Conservation (phyloP, 2,888 invertebrate species). For the Caenorhabditis drosophilae region DNA sequence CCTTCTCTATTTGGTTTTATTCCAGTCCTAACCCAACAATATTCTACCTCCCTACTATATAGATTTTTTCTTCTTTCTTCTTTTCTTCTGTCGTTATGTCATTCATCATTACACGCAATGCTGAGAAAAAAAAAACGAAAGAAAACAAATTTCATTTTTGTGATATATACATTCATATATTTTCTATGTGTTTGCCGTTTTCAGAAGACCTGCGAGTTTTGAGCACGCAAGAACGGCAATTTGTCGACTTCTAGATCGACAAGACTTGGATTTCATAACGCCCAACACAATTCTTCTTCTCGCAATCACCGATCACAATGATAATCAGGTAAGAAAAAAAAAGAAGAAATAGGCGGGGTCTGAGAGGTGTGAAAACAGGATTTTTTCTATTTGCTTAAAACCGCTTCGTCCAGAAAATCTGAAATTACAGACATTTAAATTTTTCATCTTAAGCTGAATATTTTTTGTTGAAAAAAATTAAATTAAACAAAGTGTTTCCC, state of each 20-base stretch:
- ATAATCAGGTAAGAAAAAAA: background rate
- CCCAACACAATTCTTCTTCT: background rate
- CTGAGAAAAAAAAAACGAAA: too few relatives aligned
- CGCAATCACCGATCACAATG: background rate
- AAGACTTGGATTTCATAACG: background rate
- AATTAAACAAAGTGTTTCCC: too few relatives aligned
- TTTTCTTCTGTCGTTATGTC: background rate
- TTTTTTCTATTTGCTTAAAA: too few relatives aligned
- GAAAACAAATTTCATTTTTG: background rate
- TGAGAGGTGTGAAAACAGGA: too few relatives aligned
- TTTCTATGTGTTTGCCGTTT: background rate
- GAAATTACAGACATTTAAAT: too few relatives aligned
- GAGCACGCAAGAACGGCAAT: conserved; percentile 3
- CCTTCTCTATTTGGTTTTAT: background rate
- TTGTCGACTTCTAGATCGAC: conserved; percentile 2
- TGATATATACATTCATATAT: background rate
- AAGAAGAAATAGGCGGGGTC: too few relatives aligned
- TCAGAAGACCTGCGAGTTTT: conserved; percentile 6
- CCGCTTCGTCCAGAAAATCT: too few relatives aligned
- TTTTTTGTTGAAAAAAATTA: too few relatives aligned
- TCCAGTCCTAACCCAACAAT: background rate
- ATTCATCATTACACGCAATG: background rate
- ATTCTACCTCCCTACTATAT: background rate
- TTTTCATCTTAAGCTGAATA: too few relatives aligned
- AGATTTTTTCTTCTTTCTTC: background rate